phyloP scores from a whole-genome alignment of 2,797 vertebrate genomes.

The Chloroceryle inda region DNA sequence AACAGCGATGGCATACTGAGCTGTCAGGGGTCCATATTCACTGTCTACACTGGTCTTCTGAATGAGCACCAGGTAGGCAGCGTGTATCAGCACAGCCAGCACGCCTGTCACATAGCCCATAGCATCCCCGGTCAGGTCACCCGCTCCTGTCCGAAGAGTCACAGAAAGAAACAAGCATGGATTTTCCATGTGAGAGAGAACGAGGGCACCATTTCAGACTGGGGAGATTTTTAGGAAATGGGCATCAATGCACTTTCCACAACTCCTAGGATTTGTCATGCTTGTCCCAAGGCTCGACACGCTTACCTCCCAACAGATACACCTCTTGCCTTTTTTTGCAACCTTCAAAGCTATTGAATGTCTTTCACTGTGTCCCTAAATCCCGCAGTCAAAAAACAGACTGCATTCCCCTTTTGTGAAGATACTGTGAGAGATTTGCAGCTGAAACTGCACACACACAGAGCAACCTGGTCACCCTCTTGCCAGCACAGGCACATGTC shows the following conservation, averaged over 20 bases:
- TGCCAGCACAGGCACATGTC: rapidly evolving
- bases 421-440: background rate
- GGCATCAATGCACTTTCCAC: background rate
- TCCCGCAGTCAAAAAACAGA: background rate
- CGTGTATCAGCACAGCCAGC: slow-evolving; percentile 93
- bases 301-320: background rate
- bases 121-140: slow-evolving; percentile 93
- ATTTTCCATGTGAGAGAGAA: background rate
- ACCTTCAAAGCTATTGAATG: background rate
- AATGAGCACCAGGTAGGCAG: slow-evolving; percentile 95
- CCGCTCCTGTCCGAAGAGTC: slow-evolving; percentile 85
- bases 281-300: background rate
- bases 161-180: background rate
- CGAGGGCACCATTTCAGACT: background rate
- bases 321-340: background rate
- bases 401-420: background rate
- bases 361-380: background rate
- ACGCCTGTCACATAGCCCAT: slow-evolving; percentile 94
- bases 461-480: background rate
- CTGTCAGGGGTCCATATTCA: slow-evolving; percentile 92
- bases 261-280: background rate
- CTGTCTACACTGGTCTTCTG: slow-evolving; percentile 93
- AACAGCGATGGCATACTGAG: slow-evolving; percentile 94
- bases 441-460: rapidly evolving
- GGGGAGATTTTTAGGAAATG: background rate